These are phyloP conservation scores for Motacilla tschutschensis DNA, from an alignment of 2,113 vertebrate genomes.

Conservation along the genomic window DNA sequence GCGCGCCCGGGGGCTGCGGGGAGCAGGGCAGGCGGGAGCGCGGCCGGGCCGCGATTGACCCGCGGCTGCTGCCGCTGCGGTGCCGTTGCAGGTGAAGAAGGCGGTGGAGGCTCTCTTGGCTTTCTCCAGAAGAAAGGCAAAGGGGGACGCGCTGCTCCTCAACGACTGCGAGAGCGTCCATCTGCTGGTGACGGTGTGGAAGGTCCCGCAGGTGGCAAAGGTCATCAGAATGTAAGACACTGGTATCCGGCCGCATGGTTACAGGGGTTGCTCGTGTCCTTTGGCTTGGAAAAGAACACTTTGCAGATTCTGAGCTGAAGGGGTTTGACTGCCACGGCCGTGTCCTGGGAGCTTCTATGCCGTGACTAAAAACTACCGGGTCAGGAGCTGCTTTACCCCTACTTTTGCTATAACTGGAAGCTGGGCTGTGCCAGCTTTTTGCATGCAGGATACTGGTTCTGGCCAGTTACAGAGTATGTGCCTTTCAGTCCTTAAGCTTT, in stretches of 20 bases:
- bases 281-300: background rate
- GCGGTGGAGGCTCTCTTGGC: slow-evolving; percentile 81
- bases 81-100: slow-evolving; percentile 79
- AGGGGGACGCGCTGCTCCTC: slow-evolving; percentile 56
- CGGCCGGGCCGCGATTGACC: background rate
- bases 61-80: background rate
- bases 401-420: rapidly evolving
- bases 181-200: slow-evolving; percentile 87
- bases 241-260: rapidly evolving
- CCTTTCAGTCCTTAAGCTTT: background rate
- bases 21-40: background rate
- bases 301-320: rapidly evolving
- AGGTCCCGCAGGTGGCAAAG: slow-evolving; percentile 76
- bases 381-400: rapidly evolving
- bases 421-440: background rate
- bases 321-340: rapidly evolving
- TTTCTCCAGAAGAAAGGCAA: slow-evolving; percentile 69
- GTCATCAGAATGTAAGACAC: slow-evolving; percentile 81
- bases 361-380: rapidly evolving
- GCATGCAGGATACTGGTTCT: rapidly evolving
- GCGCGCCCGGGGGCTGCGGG: no score
- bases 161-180: slow-evolving; percentile 77
- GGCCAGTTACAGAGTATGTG: rapidly evolving
- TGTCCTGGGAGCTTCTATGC: background rate
- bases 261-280: background rate